Base-by-base conservation (phyloP, 2,797 vertebrate genomes). In the Danio jaintianensis region DNA sequence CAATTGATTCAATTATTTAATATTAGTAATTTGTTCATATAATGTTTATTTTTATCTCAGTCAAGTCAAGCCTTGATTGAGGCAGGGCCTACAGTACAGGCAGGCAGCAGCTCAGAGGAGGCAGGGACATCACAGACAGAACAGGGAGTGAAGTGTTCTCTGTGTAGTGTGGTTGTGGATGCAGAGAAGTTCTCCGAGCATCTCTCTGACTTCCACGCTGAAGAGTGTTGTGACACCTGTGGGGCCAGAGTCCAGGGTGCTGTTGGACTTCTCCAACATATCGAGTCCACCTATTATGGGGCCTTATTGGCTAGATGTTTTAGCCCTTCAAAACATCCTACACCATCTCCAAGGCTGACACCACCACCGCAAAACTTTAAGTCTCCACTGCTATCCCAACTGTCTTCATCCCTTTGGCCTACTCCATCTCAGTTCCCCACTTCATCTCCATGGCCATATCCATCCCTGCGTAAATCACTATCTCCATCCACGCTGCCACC, bases 401-500 rank as follows among this genome's bases (percentile, higher is more conserved):
- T 56, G 10, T 56, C 20, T 56, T 20, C 55, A 56, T 56, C 55
- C 10, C 11, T 1, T 0, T 10, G 45, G 43, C 11, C 11, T 5
- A 47, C 11, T 47, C 45, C 5, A 0, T 50, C n/a, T n/a, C n/a
- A n/a, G n/a, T n/a, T n/a, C 16, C 48, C 6, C 11, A 6, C 5
- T 1, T 13, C 43, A 45, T 45, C 43, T 1, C 6, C 6, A 0
- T 15, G 18, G 5, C 18, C 18, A 10, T 1, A 10, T 22, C 55
- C 18, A 22, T 3, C 55, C 2, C 13, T 47, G 0, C 2, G 0
- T 6, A 50, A 2, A 6, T 6, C 16, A 16, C 13, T 13, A 16
- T 6, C 15, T 0, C 0, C 0, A n/a, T n/a, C n/a, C n/a, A n/a
- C n/a, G n/a, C n/a, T n/a, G 0, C 38, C 38, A 38, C 38, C 38